Evolutionary conservation across 2,888 invertebrate genomes (phyloP).

Genomic region (Drosophila austrosaltans): DNA sequence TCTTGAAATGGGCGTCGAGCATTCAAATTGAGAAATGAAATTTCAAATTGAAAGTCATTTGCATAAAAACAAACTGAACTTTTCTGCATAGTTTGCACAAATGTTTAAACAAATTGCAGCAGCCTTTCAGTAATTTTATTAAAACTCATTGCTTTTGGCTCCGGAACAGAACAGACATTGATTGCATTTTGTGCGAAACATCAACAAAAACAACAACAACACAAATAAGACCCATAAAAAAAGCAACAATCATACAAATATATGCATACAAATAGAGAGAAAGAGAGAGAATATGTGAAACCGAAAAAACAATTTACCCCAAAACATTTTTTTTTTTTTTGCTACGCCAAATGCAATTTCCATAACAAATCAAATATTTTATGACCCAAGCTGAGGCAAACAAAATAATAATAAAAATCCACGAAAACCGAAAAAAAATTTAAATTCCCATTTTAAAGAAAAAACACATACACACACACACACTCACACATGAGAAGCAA

Average conservation of each 20-base stretch:
- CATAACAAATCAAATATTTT: slow-evolving; percentile 77
- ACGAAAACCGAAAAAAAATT: slow-evolving; percentile 15
- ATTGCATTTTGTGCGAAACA: slow-evolving; percentile 27
- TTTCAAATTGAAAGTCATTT: slow-evolving; percentile 30
- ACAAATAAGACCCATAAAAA: slow-evolving; percentile 34
- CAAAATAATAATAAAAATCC: slow-evolving; percentile 31
- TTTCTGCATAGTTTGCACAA: slow-evolving; percentile 18
- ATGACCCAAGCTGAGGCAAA: slow-evolving; percentile 51
- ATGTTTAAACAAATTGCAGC: slow-evolving; percentile 32
- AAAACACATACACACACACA: not conserved
- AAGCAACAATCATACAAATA: slow-evolving; percentile 35
- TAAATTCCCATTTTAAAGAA: slow-evolving; percentile 12
- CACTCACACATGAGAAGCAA: not conserved
- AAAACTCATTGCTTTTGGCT: slow-evolving; percentile 41
- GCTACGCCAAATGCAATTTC: slow-evolving; percentile 67
- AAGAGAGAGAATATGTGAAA: not conserved
- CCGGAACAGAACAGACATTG: slow-evolving; percentile 2
- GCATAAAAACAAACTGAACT: slow-evolving; percentile 37
- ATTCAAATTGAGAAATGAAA: not conserved
- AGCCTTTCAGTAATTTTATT: slow-evolving; percentile 42
- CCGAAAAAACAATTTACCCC: slow-evolving; percentile 38
- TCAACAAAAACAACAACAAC: not conserved
- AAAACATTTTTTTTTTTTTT: slow-evolving; percentile 26
- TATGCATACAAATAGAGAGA: slow-evolving; percentile 3
- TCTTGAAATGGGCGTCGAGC: not conserved